Conservation (phyloP, 2,888 invertebrate species). For the Drosophila pseudotakahashii region DNA sequence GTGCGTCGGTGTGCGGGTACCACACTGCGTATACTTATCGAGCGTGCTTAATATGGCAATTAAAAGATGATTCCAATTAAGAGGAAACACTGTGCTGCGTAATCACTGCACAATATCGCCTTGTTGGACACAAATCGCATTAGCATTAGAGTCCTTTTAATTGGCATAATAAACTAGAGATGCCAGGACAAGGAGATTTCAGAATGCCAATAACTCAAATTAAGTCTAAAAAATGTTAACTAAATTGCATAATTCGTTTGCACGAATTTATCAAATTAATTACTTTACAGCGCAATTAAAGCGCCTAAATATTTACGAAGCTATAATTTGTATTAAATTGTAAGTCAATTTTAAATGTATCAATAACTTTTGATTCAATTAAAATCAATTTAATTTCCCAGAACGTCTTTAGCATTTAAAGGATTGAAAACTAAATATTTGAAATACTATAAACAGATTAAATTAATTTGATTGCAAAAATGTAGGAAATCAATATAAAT, state of each 20-base stretch:
- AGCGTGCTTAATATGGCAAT: conserved; percentile 70
- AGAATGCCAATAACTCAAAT: neutral
- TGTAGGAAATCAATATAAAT: no score
- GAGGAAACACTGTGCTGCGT: conserved; percentile 49
- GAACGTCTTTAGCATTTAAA: no score
- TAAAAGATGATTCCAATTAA: conserved; percentile 77
- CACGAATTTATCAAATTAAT: neutral
- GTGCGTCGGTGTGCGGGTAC: conserved; percentile 16
- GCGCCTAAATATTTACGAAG: no score
- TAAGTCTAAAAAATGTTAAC: neutral
- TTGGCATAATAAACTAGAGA: conserved; percentile 51
- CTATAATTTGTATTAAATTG: no score
- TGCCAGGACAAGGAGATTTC: neutral
- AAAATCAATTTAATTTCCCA: neutral
- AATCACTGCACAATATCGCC: conserved; percentile 47
- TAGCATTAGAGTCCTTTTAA: conserved; percentile 53
- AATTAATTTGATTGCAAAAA: neutral
- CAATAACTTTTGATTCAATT: neutral
- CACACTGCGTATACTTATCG: conserved; percentile 52
- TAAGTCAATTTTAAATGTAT: neutral
- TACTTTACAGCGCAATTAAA: neutral
- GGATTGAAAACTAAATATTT: no score
- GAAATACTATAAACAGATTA: neutral
- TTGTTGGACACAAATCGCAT: conserved; percentile 56
- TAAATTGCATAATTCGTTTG: neutral